Evolutionary conservation across 2,888 invertebrate species (phyloP), one percentile per base, ranked within the genome.

Genomic region (Herminia tarsipennalis): DNA sequence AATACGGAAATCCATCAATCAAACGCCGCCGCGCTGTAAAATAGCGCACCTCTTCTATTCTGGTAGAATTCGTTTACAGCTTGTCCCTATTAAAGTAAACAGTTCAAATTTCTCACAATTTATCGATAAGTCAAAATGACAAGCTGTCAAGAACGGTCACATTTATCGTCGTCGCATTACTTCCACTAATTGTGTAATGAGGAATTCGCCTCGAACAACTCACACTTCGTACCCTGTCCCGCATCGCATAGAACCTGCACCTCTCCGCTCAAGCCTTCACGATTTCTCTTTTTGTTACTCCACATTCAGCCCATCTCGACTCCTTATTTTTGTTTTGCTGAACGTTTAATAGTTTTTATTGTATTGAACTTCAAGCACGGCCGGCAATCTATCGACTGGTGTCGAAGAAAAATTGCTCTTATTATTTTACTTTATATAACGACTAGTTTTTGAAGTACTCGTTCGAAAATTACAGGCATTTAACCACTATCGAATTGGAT

Each of bases 401-500:
- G 78, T 81, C 77, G 70, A 64, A 63, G 63, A 67, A 69, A 72
- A 76, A 68, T 58, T 50, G 60, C 64, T 69, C 73, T 78, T 72
- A 76, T 86, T 84, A 81, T 80, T 85, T 81, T 70, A 70, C 64
- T 77, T 78, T 74, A 63, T 49, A 51, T 44, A 20, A 78, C 67
- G 68, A 68, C 62, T 74, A 48, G 62, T 70, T 74, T 73, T 74
- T 62, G 69, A 75, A 68, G 58, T 66, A 64, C 76, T 76, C 51
- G 73, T 73, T 76, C 73, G 72, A 71, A 83, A 87, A 88, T 88
- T 73, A 85, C 76, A 84, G 70, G 77, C 76, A 78, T 78, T 82
- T 76, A 83, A 76, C 77, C 52, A 70, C 66, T 73, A 72, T 83
- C 70, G 80, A 81, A 87, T 85, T 84, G 83, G 77, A 86, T 88